Evolutionary conservation across 2,113 vertebrate species (phyloP).

Genomic region (Leptobrachium ailaonicum): DNA sequence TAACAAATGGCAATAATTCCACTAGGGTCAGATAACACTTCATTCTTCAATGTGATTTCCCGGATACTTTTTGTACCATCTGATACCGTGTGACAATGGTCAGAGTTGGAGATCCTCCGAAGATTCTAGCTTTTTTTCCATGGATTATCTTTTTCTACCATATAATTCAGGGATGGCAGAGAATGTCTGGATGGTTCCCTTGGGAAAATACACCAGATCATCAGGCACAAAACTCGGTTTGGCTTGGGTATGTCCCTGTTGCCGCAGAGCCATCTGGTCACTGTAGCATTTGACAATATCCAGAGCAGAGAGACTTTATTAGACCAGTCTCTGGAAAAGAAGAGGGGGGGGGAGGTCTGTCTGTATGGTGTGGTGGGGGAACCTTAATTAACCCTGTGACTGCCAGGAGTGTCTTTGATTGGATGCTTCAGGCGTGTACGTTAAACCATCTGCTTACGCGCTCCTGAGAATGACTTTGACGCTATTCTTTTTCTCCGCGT

Average conservation of each 20-base stretch:
- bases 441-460: too few relatives aligned
- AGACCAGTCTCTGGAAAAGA: conserved; percentile 21
- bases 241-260: conserved; percentile 43
- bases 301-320: conserved; percentile 31
- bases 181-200: conserved; percentile 23
- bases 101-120: too few relatives aligned
- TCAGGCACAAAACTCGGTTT: conserved; percentile 39
- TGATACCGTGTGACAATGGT: too few relatives aligned
- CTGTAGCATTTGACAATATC: conserved; percentile 43
- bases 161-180: conserved; percentile 25
- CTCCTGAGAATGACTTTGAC: too few relatives aligned
- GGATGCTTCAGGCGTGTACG: too few relatives aligned
- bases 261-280: conserved; percentile 39
- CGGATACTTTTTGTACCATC: too few relatives aligned
- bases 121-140: too few relatives aligned
- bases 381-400: conserved; percentile 37
- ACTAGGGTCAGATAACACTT: too few relatives aligned
- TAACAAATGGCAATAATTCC: too few relatives aligned
- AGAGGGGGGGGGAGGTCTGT: not conserved
- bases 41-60: too few relatives aligned
- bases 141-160: not conserved
- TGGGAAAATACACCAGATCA: conserved; percentile 39
- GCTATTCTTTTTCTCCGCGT: too few relatives aligned
- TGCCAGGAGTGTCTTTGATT: not conserved
- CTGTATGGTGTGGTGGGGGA: not conserved